Evolutionary conservation across 1,140 invertebrate species (phyloP), one percentile per base, ranked within the genome.

Genomic region (Heliconius hermathena): DNA sequence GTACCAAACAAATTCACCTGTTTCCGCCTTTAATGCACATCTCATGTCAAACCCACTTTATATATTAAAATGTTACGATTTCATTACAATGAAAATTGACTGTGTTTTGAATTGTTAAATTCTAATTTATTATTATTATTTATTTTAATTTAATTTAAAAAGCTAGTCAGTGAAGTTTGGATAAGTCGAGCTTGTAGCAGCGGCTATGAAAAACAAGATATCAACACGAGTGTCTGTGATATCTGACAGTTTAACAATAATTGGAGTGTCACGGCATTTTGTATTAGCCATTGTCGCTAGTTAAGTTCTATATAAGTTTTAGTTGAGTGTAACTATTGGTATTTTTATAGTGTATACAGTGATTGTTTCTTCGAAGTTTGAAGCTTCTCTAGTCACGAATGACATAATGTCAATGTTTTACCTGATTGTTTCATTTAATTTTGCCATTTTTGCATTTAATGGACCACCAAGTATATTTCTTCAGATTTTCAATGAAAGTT

Each of bases 121-220:
- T 88, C 82, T 87, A 86, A 86, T 83, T 88, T 88, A 85, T 86
- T 84, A 85, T 86, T 84, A 73, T 79, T 90, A 89, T 90, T 90
- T 90, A 90, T 88, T 89, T 86, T 87, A 87, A 88, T 73, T 75
- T 91, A 90, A 88, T 91, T 88, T 88, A 85, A 88, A 89, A 89
- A 89, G 90, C 92, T 94, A 94, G 92, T 94, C 92, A 93, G 85
- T 82, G 80, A 90, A 83, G 85, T 90, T 90, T 88, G 78, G 82
- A 84, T 91, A 90, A 91, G 90, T 46, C 41, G 13, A 89, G 86
- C 81, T 79, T 78, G 80, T 71, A 81, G 80, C 71, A 76, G 70
- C 41, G 60, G 26, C 26, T 66, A 60, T 57, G 54, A 22, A 29
- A 3, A 66, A 26, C 60, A 1, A 49, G 74, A 76, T n/a, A 33